These are phyloP conservation scores for Eurystomus gularis DNA, from an alignment of 2,113 vertebrate genomes.

Conservation along the genomic window DNA sequence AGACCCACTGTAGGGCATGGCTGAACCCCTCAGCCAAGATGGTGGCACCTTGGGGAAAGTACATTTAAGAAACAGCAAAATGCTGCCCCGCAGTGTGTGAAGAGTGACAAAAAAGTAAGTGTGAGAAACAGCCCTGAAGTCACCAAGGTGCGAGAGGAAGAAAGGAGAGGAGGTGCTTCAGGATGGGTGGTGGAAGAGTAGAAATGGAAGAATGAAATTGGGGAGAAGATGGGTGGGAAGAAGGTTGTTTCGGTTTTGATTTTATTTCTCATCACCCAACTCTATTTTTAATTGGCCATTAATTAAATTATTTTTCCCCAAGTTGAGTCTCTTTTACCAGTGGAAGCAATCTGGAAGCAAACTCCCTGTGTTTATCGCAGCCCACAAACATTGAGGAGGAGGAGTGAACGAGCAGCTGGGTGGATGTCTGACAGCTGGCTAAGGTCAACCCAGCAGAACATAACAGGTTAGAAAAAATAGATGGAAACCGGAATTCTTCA, in stretches of 20 bases:
- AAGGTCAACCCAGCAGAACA: background rate
- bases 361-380: background rate
- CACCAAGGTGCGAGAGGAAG: background rate
- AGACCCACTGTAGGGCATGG: fast-evolving
- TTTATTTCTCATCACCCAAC: background rate
- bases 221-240: background rate
- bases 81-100: background rate
- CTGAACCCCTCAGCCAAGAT: background rate
- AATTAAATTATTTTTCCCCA: background rate
- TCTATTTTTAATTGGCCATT: background rate
- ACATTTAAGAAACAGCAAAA: background rate
- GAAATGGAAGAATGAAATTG: background rate
- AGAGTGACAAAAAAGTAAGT: background rate
- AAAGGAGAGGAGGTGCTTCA: background rate
- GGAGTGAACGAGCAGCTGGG: background rate
- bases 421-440: background rate
- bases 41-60: fast-evolving
- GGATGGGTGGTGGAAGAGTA: background rate
- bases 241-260: background rate
- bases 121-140: background rate
- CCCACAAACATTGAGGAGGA: background rate
- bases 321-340: background rate
- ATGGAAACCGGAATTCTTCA: background rate
- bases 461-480: background rate
- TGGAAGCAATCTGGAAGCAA: background rate